Evolutionary conservation across 2,888 invertebrate genomes (phyloP), one percentile per base, ranked within the genome.

Genomic region (Mantis religiosa): DNA sequence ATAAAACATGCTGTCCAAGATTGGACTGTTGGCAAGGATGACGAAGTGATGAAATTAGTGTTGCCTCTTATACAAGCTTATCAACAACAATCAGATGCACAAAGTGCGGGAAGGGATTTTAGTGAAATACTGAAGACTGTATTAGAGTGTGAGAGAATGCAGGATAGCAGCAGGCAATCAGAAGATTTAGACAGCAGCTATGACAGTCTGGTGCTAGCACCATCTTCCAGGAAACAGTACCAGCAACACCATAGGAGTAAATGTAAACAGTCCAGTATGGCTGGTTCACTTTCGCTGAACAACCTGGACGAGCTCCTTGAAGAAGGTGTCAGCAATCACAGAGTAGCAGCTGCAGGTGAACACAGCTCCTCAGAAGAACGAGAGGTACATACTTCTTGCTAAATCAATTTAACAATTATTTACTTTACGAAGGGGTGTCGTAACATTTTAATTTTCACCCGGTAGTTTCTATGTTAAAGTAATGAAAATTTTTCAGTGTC

Each of bases 71-170:
- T 82, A n/a, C n/a, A 82, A 82, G 30, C 87, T 8, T 82, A 82
- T 82, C 54, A 54, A 7, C 54, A 30, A 28, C 82, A 82, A n/a
- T 82, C 81, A 14, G 71, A 82, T 27, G 85, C 25, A 7, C n/a
- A 47, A 47, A 15, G 41, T 9, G n/a, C n/a, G 25, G 25, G 25
- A 71, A 15, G 28, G 25, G 28, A 84, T 54, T 28, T 27, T 20
- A 30, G 84, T 54, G 88, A 83, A 15, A 83, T 87, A 81, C 25
- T 87, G 41, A 87, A 83, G 41, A 41, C 87, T 83, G 87, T 87
- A 9, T 41, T 83, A 1, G 83, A 88, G 47, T 83, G 41, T 28
- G 47, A 30, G 28, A 25, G 54, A n/a, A 12, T 14, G 28, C 6
- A 34, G 9, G 28, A 83, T 28, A 84, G 54, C 7, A 47, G 28